Conservation (phyloP, 2,888 invertebrate species). For the Andrena minutula region DNA sequence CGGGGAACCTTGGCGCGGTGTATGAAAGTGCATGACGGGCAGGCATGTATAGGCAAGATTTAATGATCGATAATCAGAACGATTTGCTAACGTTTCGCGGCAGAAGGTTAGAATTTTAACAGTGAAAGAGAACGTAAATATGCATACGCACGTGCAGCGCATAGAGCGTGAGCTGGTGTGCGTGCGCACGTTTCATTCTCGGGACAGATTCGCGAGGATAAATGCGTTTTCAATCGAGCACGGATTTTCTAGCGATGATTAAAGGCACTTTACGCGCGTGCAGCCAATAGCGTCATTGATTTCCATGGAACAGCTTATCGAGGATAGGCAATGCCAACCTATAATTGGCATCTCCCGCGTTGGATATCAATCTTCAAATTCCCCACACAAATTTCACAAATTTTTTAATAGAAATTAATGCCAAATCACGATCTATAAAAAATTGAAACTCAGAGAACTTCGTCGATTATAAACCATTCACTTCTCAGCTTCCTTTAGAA, state of each 20-base stretch:
- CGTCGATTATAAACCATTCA: too few species aligned
- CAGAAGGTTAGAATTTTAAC: conserved; percentile 59
- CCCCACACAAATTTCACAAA: neutral
- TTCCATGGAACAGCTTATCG: conserved; percentile 28
- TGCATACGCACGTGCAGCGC: conserved; percentile 15
- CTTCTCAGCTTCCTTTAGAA: too few species aligned
- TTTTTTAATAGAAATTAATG: neutral
- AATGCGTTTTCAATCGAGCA: conserved; percentile 26
- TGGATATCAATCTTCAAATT: conserved; percentile 15
- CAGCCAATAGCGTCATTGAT: conserved; percentile 29
- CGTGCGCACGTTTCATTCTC: conserved; percentile 7
- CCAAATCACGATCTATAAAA: too few species aligned
- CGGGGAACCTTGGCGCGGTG: conserved; percentile 48
- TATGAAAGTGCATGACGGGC: conserved; percentile 52
- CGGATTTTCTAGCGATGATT: conserved; percentile 44
- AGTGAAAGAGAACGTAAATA: conserved; percentile 45
- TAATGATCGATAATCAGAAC: conserved; percentile 65
- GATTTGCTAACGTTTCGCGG: conserved; percentile 58
- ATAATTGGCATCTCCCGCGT: conserved; percentile 10
- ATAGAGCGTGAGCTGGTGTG: neutral
- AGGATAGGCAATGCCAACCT: conserved; percentile 19
- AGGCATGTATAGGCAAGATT: conserved; percentile 44
- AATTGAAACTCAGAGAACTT: too few species aligned
- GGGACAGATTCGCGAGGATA: conserved; percentile 22
- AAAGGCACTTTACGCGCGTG: conserved; percentile 33